Conservation (phyloP, 2,113 vertebrate genomes). For the Lathamus discolor region DNA sequence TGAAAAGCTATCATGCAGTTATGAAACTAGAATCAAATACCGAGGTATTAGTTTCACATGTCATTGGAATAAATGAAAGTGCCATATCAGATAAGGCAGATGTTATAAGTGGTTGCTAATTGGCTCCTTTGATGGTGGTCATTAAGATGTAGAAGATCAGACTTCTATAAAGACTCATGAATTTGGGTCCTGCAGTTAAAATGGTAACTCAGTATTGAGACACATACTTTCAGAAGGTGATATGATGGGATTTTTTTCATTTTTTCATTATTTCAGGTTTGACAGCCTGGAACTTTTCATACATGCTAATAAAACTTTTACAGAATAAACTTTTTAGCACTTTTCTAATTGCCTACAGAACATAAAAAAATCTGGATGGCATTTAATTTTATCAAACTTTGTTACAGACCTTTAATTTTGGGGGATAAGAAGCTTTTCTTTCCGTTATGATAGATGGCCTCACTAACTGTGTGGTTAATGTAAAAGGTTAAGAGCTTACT, state of each 20-base stretch:
- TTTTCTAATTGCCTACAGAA: background rate
- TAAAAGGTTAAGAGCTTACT: background rate
- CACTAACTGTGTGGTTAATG: background rate
- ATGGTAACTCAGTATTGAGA: background rate
- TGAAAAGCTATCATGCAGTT: background rate
- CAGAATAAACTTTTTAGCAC: background rate
- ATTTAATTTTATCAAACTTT: background rate
- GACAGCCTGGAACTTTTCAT: background rate
- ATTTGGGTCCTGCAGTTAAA: background rate
- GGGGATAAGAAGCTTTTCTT: background rate
- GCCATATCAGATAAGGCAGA: background rate
- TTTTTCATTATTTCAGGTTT: background rate
- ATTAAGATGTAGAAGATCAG: background rate
- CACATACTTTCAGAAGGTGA: background rate
- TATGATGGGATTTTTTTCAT: rapidly evolving
- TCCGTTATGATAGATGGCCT: background rate
- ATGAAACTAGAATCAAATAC: background rate
- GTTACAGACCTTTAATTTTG: background rate
- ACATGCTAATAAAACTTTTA: background rate
- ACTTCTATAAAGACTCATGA: background rate
- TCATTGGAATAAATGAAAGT: background rate
- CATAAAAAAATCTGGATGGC: background rate
- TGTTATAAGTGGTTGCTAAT: background rate
- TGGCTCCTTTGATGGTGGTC: background rate
- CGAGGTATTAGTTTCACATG: background rate